Evolutionary conservation across 2,113 vertebrate species (phyloP).

Genomic region (Oncorhynchus tshawytscha): DNA sequence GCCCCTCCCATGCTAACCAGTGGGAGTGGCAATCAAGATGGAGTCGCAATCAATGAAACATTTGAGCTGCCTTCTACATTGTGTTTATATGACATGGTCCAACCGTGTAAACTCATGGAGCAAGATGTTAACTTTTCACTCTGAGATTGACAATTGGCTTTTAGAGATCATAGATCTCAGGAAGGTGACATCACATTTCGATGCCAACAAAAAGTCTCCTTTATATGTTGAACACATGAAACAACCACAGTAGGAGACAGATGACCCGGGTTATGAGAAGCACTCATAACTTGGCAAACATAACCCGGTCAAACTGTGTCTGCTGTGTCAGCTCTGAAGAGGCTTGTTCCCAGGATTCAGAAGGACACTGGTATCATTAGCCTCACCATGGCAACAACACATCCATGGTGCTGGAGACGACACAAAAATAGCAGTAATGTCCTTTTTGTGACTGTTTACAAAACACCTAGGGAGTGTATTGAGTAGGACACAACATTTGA

Average conservation of each 20-base stretch:
- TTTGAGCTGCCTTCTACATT: not conserved
- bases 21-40: not conserved
- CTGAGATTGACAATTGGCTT: not conserved
- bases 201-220: not conserved
- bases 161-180: not conserved
- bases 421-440: not conserved
- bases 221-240: not conserved
- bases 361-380: not conserved
- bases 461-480: not conserved
- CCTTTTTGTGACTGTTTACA: too few species aligned
- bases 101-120: too few species aligned
- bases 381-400: not conserved
- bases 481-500: not conserved
- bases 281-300: conserved; percentile 37
- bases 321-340: conserved; percentile 13
- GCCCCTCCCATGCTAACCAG: not conserved
- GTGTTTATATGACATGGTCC: not conserved
- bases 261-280: conserved; percentile 26
- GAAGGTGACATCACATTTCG: too few species aligned
- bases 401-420: not conserved
- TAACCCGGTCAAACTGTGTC: conserved; percentile 5
- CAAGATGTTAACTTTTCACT: too few species aligned
- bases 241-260: conserved; percentile 34
- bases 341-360: not conserved
- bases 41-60: not conserved